A percentile compares a stretch with the other conserved stretches of the same genome.
phyloP scores from a whole-genome alignment of 2,113 vertebrate species.

The Spea bombifrons region DNA sequence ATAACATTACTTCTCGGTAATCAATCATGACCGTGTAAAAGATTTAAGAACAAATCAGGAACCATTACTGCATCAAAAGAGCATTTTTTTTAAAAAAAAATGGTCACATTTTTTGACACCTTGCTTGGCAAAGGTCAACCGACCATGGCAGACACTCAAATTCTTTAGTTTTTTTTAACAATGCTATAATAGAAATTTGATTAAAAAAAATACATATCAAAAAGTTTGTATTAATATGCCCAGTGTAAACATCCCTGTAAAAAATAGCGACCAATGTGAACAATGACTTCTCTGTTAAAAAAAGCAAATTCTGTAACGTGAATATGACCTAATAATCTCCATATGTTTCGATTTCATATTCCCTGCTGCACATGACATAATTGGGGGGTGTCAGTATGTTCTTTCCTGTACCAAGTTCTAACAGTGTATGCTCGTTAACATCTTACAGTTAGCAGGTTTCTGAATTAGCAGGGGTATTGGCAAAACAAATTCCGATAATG shows the following conservation, averaged over 20 bases:
- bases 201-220: not conserved
- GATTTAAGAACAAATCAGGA: no score
- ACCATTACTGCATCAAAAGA: no score
- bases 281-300: not conserved
- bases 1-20: no score
- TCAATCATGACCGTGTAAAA: no score
- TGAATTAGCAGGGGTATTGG: no score
- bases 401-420: no score
- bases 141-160: not conserved
- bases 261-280: no score
- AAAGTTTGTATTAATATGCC: not conserved
- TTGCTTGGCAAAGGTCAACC: not conserved
- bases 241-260: no score
- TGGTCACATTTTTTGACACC: not conserved
- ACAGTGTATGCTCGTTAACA: no score
- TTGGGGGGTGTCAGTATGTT: not conserved
- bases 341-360: slow-evolving; percentile 7
- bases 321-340: slow-evolving; percentile 3
- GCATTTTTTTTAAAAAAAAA: no score
- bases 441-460: no score
- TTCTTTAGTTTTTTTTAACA: slow-evolving; percentile 22
- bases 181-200: slow-evolving; percentile 1
- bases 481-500: no score
- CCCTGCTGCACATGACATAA: not conserved
- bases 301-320: not conserved